These are phyloP conservation scores for Peromyscus eremicus DNA, from an alignment of 2,797 vertebrate species.

Conservation along the genomic window DNA sequence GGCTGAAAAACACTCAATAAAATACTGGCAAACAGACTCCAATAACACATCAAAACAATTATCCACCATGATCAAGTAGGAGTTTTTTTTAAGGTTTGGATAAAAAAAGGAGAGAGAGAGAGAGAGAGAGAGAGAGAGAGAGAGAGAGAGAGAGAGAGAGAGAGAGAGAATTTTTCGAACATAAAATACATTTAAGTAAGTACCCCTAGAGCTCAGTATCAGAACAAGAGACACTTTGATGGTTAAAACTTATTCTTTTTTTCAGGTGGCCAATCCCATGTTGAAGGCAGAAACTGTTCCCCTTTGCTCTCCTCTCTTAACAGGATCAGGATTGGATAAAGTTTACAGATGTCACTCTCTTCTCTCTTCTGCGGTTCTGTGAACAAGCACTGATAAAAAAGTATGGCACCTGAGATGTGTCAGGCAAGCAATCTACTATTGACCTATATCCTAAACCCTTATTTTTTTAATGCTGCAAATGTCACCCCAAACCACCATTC, in stretches of 20 bases:
- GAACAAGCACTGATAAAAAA: not conserved
- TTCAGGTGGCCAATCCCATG: not conserved
- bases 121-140: too few relatives aligned
- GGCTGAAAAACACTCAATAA: too few relatives aligned
- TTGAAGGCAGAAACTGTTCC: not conserved
- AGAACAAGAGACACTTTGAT: conserved; percentile 5
- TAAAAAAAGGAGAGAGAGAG: not conserved
- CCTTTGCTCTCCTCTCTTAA: not conserved
- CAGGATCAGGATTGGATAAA: not conserved
- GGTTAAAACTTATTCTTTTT: not conserved
- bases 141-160: not conserved
- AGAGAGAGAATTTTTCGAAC: not conserved
- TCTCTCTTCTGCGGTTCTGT: not conserved
- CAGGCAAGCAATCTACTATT: not conserved
- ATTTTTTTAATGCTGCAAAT: not conserved
- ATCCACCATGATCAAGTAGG: too few relatives aligned
- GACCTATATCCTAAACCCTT: not conserved
- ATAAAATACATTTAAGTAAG: not conserved
- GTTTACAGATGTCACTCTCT: not conserved
- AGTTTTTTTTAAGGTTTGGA: not conserved
- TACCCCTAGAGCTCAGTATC: not conserved
- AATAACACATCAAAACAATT: too few relatives aligned
- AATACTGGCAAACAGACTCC: too few relatives aligned
- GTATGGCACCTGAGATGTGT: too few relatives aligned
- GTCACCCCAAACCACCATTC: not conserved